Evolutionary conservation across 2,113 vertebrate genomes (phyloP).

Genomic region (Rhagologus leucostigma): DNA sequence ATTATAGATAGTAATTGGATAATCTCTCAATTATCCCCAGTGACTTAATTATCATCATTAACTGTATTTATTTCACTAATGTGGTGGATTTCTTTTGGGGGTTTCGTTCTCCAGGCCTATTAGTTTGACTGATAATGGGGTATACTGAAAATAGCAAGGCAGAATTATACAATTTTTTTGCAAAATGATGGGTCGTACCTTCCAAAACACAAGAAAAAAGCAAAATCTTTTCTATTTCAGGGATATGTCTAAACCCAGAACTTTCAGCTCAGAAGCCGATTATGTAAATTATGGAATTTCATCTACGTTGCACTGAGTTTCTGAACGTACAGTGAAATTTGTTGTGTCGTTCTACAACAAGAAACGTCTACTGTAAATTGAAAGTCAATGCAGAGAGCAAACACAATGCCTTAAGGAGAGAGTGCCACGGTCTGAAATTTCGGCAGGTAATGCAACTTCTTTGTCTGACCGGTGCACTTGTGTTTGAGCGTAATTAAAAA

Average conservation of each 20-base stretch:
- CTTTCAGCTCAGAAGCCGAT: neutral
- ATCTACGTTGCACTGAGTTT: neutral
- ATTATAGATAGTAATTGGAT: slow-evolving; percentile 65
- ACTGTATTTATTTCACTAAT: slow-evolving; percentile 65
- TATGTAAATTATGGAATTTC: neutral
- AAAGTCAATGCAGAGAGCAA: neutral
- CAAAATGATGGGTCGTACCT: neutral
- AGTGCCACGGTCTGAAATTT: neutral
- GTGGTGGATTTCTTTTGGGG: slow-evolving; percentile 55
- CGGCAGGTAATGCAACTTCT: neutral
- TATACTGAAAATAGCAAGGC: neutral
- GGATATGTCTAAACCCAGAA: neutral
- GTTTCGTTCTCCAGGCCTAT: slow-evolving; percentile 44
- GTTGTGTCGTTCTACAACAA: neutral
- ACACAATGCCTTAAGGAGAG: neutral
- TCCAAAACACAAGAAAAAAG: neutral
- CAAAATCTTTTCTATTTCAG: neutral
- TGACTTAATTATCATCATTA: slow-evolving; percentile 68
- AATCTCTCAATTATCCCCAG: slow-evolving; percentile 61
- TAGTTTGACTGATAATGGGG: slow-evolving; percentile 46
- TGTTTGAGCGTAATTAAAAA: neutral
- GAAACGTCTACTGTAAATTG: neutral
- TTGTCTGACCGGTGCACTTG: neutral
- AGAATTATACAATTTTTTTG: neutral
- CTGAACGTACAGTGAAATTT: neutral